These are phyloP conservation scores for Tinamus major DNA, from an alignment of 2,797 vertebrate genomes.

Conservation along the genomic window DNA sequence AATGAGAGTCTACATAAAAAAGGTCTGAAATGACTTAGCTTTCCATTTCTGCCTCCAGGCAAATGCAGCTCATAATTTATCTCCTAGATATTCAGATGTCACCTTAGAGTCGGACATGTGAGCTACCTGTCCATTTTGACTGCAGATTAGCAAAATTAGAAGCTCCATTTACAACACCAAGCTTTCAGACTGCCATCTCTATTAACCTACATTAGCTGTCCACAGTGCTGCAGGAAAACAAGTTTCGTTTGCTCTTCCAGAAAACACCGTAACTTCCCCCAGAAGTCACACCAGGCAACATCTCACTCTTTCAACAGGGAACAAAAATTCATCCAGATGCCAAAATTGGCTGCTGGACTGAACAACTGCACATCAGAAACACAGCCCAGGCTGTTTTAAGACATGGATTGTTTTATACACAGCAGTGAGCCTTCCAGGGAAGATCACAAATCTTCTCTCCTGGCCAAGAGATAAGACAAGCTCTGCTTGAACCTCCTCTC, in stretches of 20 bases:
- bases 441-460: not conserved
- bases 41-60: not conserved
- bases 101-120: not conserved
- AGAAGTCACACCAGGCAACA: not conserved
- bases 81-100: not conserved
- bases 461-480: not conserved
- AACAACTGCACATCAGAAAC: not conserved
- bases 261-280: not conserved
- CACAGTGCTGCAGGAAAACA: not conserved
- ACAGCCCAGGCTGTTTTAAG: not conserved
- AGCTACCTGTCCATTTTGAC: not conserved
- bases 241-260: not conserved
- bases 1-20: not conserved
- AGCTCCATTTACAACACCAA: not conserved
- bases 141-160: not conserved
- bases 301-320: not conserved
- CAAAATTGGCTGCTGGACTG: not conserved
- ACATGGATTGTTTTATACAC: not conserved
- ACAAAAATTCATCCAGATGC: not conserved
- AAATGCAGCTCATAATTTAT: not conserved
- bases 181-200: not conserved
- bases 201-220: not conserved
- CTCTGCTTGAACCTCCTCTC: not conserved
- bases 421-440: not conserved
- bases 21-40: not conserved